phyloP scores from a whole-genome alignment of 1,140 invertebrate genomes.

The Mesaphorura yosii region DNA sequence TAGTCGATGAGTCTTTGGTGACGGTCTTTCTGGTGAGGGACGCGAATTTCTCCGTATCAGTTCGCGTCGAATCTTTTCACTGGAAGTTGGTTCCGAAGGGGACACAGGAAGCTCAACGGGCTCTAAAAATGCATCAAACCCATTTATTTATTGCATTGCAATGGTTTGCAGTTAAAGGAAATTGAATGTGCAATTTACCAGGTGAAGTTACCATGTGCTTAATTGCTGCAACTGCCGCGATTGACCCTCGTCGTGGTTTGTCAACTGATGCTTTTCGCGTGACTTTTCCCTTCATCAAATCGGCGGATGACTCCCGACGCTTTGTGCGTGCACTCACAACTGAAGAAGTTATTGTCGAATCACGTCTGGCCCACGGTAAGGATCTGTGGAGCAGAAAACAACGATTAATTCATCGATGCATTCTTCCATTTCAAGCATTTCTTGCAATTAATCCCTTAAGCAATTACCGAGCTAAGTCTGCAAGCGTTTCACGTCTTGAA shows the following conservation, averaged over 20 bases:
- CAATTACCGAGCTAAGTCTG: constrained; percentile 54
- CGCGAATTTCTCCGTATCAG: constrained; percentile 50
- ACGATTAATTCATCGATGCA: neutral
- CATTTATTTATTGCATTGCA: no score
- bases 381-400: constrained; percentile 19
- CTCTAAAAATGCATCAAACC: no score
- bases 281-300: constrained; percentile 29
- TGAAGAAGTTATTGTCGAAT: constrained; percentile 32
- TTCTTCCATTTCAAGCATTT: neutral
- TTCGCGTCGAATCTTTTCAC: constrained; percentile 27
- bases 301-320: constrained; percentile 30
- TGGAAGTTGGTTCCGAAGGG: constrained; percentile 35
- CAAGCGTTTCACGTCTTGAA: constrained; percentile 68
- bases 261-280: constrained; percentile 26
- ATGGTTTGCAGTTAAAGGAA: no score
- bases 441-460: neutral
- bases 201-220: constrained; percentile 29
- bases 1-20: constrained; percentile 54
- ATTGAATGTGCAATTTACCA: constrained; percentile 16
- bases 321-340: constrained; percentile 21
- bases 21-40: constrained; percentile 50
- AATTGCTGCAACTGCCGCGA: constrained; percentile 11
- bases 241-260: constrained; percentile 26
- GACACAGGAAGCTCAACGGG: constrained; percentile 40
- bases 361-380: constrained; percentile 34